phyloP scores from a whole-genome alignment of 2,113 vertebrate genomes.

The Nettapus auritus region DNA sequence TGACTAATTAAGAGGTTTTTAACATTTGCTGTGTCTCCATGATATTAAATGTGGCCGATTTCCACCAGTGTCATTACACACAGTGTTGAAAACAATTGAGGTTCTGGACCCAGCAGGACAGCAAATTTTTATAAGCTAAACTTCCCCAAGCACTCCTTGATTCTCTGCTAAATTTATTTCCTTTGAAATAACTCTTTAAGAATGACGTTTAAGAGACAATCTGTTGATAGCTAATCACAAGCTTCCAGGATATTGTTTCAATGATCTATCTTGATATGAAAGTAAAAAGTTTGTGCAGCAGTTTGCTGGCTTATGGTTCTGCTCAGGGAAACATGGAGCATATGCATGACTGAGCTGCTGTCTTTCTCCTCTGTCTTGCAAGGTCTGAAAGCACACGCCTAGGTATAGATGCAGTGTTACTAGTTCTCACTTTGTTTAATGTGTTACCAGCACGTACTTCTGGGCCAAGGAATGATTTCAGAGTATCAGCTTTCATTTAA shows the following conservation, averaged over 20 bases:
- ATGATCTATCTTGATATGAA: background rate
- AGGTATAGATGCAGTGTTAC: background rate
- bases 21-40: background rate
- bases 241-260: background rate
- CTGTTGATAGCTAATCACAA: slow-evolving; percentile 38
- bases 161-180: slow-evolving; percentile 4
- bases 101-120: background rate
- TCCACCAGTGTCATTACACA: background rate
- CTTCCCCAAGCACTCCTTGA: background rate
- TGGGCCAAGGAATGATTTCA: background rate
- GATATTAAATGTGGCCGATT: background rate
- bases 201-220: slow-evolving; percentile 45
- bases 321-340: background rate
- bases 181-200: background rate
- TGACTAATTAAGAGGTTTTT: background rate
- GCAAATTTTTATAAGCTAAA: background rate
- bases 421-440: slow-evolving; percentile 14
- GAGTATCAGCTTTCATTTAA: background rate
- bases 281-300: background rate
- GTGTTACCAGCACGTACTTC: slow-evolving; percentile 6
- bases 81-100: background rate
- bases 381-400: slow-evolving; percentile 5
- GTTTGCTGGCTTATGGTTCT: background rate
- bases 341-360: background rate
- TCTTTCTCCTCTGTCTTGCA: background rate